These are phyloP conservation scores for Pomacea canaliculata DNA, from an alignment of 2,888 invertebrate species.

Conservation along the genomic window DNA sequence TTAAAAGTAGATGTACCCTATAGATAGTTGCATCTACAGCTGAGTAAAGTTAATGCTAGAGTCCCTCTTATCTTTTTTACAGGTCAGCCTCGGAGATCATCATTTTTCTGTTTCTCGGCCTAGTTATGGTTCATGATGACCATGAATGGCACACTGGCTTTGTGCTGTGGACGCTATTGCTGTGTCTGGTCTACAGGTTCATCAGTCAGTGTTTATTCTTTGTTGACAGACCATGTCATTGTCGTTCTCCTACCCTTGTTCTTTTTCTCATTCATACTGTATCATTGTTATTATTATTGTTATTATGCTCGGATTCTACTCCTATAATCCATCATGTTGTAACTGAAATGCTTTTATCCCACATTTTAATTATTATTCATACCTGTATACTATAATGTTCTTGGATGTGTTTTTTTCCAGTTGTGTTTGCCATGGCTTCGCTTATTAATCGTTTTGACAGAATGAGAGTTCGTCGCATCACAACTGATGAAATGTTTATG, in stretches of 20 bases:
- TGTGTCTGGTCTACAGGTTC: slow-evolving; percentile 71
- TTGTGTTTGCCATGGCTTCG: slow-evolving; percentile 71
- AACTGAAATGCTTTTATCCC: no score
- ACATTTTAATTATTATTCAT: no score
- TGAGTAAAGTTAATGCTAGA: background rate
- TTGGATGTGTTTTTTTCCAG: slow-evolving; percentile 55
- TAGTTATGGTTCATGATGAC: slow-evolving; percentile 71
- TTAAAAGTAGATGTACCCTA: background rate
- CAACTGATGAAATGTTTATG: slow-evolving; percentile 73
- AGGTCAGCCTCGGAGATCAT: slow-evolving; percentile 73
- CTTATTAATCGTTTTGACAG: slow-evolving; percentile 71
- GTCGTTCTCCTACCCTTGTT: background rate
- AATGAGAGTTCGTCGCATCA: slow-evolving; percentile 69
- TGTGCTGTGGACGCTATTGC: slow-evolving; percentile 69
- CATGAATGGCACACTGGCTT: slow-evolving; percentile 72
- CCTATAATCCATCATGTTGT: background rate
- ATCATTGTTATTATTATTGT: background rate
- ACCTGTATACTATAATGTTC: background rate
- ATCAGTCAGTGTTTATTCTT: slow-evolving; percentile 62
- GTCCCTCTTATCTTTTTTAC: slow-evolving; percentile 30
- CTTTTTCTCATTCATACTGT: background rate
- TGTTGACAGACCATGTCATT: background rate
- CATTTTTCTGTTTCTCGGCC: slow-evolving; percentile 75
- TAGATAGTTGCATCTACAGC: background rate
- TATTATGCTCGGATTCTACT: background rate